A percentile compares a stretch with the other conserved stretches of the same genome.
Conservation (phyloP, 1,140 invertebrate species). For the Palaemon carinicauda region DNA sequence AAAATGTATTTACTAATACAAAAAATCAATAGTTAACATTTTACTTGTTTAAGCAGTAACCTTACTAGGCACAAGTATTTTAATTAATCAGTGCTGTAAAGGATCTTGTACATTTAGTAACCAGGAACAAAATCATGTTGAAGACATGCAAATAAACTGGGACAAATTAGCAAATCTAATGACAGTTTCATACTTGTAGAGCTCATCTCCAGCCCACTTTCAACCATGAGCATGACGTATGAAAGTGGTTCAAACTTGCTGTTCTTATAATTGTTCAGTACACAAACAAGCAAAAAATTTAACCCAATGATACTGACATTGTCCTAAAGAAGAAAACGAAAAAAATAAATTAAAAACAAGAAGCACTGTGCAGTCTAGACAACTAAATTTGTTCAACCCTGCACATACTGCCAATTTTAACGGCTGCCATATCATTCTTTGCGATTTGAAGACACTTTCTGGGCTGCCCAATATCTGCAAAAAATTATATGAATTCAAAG, state of each 20-base stretch:
- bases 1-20: no score
- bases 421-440: constrained; percentile 55
- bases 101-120: no score
- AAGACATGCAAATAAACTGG: no score
- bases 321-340: neutral
- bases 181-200: no score
- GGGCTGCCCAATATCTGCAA: constrained; percentile 55
- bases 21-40: no score
- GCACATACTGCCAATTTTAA: constrained; percentile 49
- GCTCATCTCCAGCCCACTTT: no score
- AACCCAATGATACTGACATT: constrained; percentile 9
- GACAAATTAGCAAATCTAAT: no score
- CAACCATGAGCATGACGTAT: no score
- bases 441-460: constrained; percentile 53
- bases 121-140: no score
- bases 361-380: constrained; percentile 46
- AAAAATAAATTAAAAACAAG: neutral
- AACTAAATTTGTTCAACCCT: constrained; percentile 45
- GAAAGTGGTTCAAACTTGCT: neutral
- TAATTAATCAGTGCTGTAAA: no score
- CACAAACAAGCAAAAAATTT: constrained; percentile 17
- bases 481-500: constrained; percentile 32
- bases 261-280: neutral
- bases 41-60: no score
- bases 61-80: no score